Conservation (phyloP, 2,888 invertebrate species). For the Dendrolimus pini region DNA sequence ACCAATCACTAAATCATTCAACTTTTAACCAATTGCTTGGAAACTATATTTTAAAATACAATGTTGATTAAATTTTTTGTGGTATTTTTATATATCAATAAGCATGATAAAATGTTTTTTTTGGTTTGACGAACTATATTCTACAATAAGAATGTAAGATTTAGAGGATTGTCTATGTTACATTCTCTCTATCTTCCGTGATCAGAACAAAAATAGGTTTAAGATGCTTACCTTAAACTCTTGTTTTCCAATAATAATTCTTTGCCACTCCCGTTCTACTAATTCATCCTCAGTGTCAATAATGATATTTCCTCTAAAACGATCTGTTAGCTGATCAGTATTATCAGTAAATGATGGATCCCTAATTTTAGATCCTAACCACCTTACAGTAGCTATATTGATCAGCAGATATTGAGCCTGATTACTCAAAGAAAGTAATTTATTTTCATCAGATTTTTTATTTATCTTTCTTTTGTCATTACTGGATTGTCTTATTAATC, state of each 20-base stretch:
- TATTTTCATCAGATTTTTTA: constrained; percentile 38
- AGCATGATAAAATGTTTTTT: no score
- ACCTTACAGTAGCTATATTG: constrained; percentile 85
- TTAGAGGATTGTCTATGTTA: no score
- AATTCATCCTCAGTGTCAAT: constrained; percentile 84
- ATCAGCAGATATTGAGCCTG: constrained; percentile 92
- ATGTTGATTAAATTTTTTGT: no score
- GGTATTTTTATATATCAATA: no score
- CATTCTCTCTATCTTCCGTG: no score
- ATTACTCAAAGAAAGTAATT: constrained; percentile 81
- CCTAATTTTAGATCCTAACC: constrained; percentile 79
- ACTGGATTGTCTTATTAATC: constrained; percentile 80
- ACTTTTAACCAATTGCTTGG: no score
- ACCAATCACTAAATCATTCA: no score
- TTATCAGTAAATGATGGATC: constrained; percentile 68
- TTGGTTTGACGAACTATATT: no score
- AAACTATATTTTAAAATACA: no score
- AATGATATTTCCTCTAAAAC: constrained; percentile 95
- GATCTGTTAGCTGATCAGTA: constrained; percentile 78
- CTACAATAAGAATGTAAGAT: no score
- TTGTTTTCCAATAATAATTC: constrained; percentile 79
- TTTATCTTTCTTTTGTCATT: constrained; percentile 45
- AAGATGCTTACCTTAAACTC: constrained; percentile 76
- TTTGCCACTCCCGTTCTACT: constrained; percentile 84
- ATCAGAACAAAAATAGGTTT: background rate